phyloP scores from a whole-genome alignment of 2,113 vertebrate genomes.

The Phaethon lepturus region DNA sequence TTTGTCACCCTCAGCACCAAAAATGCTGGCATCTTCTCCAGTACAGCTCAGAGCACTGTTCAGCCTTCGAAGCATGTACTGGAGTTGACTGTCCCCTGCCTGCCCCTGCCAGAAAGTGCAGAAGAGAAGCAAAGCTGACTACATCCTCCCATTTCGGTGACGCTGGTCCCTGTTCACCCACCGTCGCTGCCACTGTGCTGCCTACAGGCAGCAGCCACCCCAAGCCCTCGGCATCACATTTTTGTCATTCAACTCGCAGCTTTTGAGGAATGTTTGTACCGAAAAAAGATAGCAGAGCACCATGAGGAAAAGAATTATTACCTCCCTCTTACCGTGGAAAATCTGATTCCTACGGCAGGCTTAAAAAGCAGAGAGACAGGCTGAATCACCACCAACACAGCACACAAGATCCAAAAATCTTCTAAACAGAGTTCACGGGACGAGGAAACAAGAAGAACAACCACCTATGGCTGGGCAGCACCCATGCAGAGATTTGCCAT shows the following conservation, averaged over 20 bases:
- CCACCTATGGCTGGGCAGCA: not conserved
- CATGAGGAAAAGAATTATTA: not conserved
- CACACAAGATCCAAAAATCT: not conserved
- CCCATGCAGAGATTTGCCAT: not conserved
- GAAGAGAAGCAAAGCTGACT: not conserved
- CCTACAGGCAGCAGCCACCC: not conserved
- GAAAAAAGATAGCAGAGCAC: not conserved
- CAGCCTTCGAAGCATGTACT: not conserved
- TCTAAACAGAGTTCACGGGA: not conserved
- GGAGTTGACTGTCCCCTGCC: constrained; percentile 13
- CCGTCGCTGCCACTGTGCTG: not conserved
- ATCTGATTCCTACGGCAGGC: not conserved
- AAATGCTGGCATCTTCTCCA: not conserved
- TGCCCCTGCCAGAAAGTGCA: not conserved
- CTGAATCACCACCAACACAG: not conserved
- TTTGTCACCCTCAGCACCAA: not conserved
- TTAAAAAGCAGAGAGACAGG: not conserved
- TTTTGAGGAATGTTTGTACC: not conserved
- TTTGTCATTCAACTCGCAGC: not conserved
- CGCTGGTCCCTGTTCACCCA: not conserved
- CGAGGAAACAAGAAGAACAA: not conserved
- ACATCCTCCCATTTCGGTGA: rapidly evolving
- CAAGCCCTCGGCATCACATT: rapidly evolving
- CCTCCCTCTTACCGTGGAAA: not conserved
- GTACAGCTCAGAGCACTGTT: not conserved